Conservation (phyloP, 2,888 invertebrate species). For the Tholera decimalis region DNA sequence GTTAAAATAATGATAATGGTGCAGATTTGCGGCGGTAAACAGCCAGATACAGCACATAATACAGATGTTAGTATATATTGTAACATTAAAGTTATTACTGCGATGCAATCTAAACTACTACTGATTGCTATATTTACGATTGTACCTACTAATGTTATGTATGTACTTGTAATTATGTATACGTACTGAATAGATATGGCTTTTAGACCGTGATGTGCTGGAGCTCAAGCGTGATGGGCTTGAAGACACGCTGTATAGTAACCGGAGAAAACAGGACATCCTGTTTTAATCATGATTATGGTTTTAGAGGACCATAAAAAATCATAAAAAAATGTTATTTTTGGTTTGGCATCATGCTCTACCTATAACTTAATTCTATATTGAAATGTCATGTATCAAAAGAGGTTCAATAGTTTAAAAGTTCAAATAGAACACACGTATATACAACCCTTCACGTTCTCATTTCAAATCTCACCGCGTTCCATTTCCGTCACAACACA, state of each 20-base stretch:
- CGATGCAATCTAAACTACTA: slow-evolving; percentile 75
- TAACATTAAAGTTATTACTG: slow-evolving; percentile 73
- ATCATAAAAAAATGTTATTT: background rate
- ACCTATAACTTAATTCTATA: too few relatives aligned
- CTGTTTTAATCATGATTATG: background rate
- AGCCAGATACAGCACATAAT: slow-evolving; percentile 58
- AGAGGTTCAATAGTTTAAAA: too few relatives aligned
- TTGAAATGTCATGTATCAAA: too few relatives aligned
- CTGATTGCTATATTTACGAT: slow-evolving; percentile 66
- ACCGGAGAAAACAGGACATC: slow-evolving; percentile 6
- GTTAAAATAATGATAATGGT: slow-evolving; percentile 54
- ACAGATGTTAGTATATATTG: slow-evolving; percentile 65
- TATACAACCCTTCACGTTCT: slow-evolving; percentile 39
- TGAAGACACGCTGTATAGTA: slow-evolving; percentile 32
- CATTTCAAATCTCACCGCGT: slow-evolving; percentile 50
- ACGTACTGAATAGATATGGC: slow-evolving; percentile 52
- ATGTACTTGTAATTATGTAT: slow-evolving; percentile 61
- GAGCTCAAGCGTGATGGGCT: slow-evolving; percentile 33
- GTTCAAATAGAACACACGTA: too few relatives aligned
- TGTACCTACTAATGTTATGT: slow-evolving; percentile 61
- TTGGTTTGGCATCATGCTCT: background rate
- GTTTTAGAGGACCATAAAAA: too few relatives aligned
- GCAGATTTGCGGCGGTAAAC: slow-evolving; percentile 54
- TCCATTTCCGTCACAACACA: slow-evolving; percentile 60
- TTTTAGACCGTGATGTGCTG: slow-evolving; percentile 60